Evolutionary conservation across 2,888 invertebrate species (phyloP), one percentile per base, ranked within the genome.

Genomic region (Drosophila kanekoi): DNA sequence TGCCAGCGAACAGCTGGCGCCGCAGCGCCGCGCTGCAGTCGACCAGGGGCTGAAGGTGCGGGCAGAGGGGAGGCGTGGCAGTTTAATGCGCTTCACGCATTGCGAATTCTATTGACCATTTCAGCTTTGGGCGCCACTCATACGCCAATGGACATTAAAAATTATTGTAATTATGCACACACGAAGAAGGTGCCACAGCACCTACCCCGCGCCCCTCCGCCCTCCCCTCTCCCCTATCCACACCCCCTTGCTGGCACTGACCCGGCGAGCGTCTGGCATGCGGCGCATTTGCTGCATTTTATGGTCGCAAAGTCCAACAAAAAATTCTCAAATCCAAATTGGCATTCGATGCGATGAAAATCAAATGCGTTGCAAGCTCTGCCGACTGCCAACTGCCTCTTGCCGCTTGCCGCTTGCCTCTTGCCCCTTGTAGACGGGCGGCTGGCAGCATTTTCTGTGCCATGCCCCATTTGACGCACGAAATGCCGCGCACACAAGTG

Each of bases 381-480:
- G 28, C 23, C 23, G 6, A 23, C 23, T 5, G 23, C 23, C 23
- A 1, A 0, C 1, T 23, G 23, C 23, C 23, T 8, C 23, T 28
- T 28, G 23, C 23, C 23, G 1, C 23, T 23, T 23, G 23, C 20
- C 20, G 20, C 20, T 23, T 23, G 23, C 23, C 23, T 1, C 23
- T 6, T 23, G 23, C 28, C 28, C 28, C 28, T 28, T 28, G 28
- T 8, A 28, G 28, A 8, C 28, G 40, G 40, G 48, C 28, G 38
- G 51, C 37, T 23, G 47, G 54, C 69, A 77, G 70, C 77, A 84
- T 77, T 83, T 81, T 77, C 82, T 75, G 61, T 72, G 82, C 83
- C 78, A 80, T 77, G 83, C 86, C 68, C 86, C 84, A 84, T 86
- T 84, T 84, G 84, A 77, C 63, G 74, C 71, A 63, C 51, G 77